Percentiles rank a stretch among this genome's conserved stretches.
phyloP scores from a whole-genome alignment of 2,797 vertebrate species.

The Cynodonichthys magdalenae region DNA sequence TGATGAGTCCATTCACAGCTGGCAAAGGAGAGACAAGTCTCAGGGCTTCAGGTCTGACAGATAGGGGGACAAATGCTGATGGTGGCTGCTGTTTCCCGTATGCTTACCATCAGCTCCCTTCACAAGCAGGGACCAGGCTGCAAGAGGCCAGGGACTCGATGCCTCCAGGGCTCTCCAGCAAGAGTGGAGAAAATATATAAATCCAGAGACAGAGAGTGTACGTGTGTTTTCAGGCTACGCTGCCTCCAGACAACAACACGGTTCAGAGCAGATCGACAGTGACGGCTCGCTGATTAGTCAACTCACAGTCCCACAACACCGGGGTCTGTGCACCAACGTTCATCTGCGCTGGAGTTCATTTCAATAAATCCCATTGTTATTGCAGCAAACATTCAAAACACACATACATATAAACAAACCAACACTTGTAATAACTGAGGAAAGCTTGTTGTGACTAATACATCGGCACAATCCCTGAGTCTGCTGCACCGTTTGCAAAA shows the following conservation, averaged over 20 bases:
- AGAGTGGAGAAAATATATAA: constrained; percentile 20
- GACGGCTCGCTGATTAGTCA: constrained; percentile 86
- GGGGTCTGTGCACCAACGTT: constrained; percentile 35
- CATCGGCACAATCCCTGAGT: neutral
- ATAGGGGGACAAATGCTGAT: constrained; percentile 61
- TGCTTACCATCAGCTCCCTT: constrained; percentile 77
- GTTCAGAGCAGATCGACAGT: constrained; percentile 82
- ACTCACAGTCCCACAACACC: constrained; percentile 77
- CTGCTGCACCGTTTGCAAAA: neutral
- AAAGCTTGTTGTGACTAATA: constrained; percentile 7
- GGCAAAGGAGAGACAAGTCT: constrained; percentile 7
- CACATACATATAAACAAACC: constrained; percentile 39
- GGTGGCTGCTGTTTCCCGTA: constrained; percentile 72
- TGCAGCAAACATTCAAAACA: constrained; percentile 50
- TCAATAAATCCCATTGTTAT: constrained; percentile 43
- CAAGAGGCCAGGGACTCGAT: constrained; percentile 72
- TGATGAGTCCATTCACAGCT: constrained; percentile 24
- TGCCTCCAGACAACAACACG: constrained; percentile 78
- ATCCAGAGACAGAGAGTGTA: constrained; percentile 4
- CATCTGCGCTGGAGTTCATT: constrained; percentile 28
- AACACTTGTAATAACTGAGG: constrained; percentile 6
- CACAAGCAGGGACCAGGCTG: constrained; percentile 63
- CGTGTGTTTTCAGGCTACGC: constrained; percentile 45
- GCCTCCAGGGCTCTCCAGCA: constrained; percentile 41
- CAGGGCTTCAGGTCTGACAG: constrained; percentile 47